These are phyloP conservation scores for Pan troglodytes DNA, from an alignment of 2,113 vertebrate species.

Conservation along the genomic window NHGRI_mPanTro3-v2.1_pri NC_072412.2:108711501-108712000, in stretches of 20 bases:
- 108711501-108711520: background rate
- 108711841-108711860: background rate
- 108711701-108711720: background rate
- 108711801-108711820: background rate
- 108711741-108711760: background rate
- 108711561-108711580: background rate
- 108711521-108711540: background rate
- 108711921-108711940: background rate
- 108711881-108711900: background rate
- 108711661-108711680: background rate
- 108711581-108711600: background rate
- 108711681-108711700: background rate
- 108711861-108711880: background rate
- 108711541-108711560: background rate
- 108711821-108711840: background rate
- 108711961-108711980: too few species aligned
- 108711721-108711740: background rate
- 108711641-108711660: background rate
- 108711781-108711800: background rate
- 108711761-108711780: background rate
- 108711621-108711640: background rate
- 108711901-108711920: background rate
- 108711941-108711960: too few species aligned
- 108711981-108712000: too few species aligned
- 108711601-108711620: background rate